Evolutionary conservation across 2,113 vertebrate species (phyloP).

Genomic region (Guaruba guarouba): DNA sequence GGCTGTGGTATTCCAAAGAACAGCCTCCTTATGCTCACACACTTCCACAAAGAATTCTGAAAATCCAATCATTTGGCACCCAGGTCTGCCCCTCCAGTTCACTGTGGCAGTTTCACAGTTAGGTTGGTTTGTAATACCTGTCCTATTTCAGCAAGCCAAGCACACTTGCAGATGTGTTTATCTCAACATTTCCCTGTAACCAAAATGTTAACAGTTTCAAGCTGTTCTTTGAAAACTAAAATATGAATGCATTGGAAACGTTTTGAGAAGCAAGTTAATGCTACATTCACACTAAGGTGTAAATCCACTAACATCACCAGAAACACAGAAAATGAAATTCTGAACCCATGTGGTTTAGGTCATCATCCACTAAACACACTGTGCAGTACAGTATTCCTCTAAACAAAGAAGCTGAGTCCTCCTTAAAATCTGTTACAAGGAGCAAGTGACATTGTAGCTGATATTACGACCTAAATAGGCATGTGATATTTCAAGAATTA

Average conservation of each 20-base stretch:
- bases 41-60: not conserved
- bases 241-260: not conserved
- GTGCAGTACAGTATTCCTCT: not conserved
- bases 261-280: not conserved
- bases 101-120: not conserved
- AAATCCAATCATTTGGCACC: not conserved
- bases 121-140: not conserved
- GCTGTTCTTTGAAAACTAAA: not conserved
- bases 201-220: not conserved
- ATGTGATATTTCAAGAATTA: not conserved
- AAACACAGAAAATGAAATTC: not conserved
- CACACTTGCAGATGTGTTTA: not conserved
- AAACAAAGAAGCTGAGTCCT: not conserved
- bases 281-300: not conserved
- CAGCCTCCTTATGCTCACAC: rapidly evolving
- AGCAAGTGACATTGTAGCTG: not conserved
- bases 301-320: not conserved
- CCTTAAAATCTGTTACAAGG: not conserved
- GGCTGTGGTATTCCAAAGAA: not conserved
- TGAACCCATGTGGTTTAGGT: not conserved
- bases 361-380: not conserved
- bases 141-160: not conserved
- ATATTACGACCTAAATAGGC: not conserved
- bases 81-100: not conserved
- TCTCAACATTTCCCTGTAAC: not conserved